A percentile compares a stretch with the other conserved stretches of the same genome.
Conservation (phyloP, 2,888 invertebrate genomes). For the Aphodius sticticus region DNA sequence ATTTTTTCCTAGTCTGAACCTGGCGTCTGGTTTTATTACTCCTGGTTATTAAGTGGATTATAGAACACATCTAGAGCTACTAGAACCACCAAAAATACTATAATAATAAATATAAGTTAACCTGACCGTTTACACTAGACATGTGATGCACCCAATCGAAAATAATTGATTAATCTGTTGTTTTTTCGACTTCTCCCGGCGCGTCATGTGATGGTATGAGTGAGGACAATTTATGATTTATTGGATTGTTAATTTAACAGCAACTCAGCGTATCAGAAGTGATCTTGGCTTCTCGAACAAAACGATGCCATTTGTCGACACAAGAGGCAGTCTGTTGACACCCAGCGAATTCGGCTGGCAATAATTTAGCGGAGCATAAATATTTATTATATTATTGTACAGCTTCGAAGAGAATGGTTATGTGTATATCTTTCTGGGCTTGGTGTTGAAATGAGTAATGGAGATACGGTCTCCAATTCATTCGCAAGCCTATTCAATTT, state of each 20-base stretch:
- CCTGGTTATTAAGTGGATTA: no score
- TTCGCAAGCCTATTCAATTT: not conserved
- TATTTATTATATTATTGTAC: not conserved
- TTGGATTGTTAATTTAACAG: not conserved
- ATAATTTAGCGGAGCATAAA: not conserved
- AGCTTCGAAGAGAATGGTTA: not conserved
- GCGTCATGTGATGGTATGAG: not conserved
- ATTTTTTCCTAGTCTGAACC: no score
- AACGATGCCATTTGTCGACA: no score
- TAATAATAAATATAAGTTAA: no score
- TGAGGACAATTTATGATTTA: not conserved
- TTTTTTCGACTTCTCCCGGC: not conserved
- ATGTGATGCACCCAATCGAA: not conserved
- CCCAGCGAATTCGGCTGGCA: not conserved
- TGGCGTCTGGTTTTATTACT: no score
- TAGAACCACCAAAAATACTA: no score
- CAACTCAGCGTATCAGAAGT: not conserved
- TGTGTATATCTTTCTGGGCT: not conserved
- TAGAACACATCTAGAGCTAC: no score
- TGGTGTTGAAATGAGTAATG: not conserved
- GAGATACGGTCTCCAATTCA: not conserved
- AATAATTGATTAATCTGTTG: slow-evolving; percentile 4
- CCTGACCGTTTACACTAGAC: not conserved
- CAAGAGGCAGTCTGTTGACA: not conserved
- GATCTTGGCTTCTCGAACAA: not conserved